These are phyloP conservation scores for Drosophila lini DNA, from an alignment of 1,140 invertebrate genomes.

Conservation along the genomic window DNA sequence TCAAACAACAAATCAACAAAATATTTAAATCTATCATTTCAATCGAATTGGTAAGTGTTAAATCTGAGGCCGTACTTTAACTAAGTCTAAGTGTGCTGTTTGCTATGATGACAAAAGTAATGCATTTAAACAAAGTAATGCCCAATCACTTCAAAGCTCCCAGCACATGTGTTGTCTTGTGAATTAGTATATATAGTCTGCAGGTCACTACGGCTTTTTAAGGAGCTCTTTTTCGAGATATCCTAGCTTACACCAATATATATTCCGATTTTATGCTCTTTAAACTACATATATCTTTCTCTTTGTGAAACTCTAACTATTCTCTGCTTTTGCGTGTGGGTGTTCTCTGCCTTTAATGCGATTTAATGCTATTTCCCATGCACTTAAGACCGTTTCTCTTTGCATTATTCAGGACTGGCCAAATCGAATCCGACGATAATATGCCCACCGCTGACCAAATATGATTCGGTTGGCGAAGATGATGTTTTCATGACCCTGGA, in stretches of 20 bases:
- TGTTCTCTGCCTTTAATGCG: not conserved
- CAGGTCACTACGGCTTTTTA: slow-evolving; percentile 19
- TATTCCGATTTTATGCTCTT: slow-evolving; percentile 31
- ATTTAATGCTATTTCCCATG: not conserved
- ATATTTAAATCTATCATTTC: slow-evolving; percentile 61
- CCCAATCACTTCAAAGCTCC: slow-evolving; percentile 15
- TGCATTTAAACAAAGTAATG: too few relatives aligned
- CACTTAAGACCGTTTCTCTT: not conserved
- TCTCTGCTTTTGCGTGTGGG: slow-evolving; percentile 49
- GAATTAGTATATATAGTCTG: slow-evolving; percentile 10
- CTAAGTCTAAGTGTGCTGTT: slow-evolving; percentile 49
- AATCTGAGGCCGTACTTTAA: slow-evolving; percentile 49
- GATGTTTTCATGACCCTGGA: slow-evolving; percentile 94
- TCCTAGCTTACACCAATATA: slow-evolving; percentile 16
- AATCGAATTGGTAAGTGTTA: slow-evolving; percentile 77
- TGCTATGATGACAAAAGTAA: slow-evolving; percentile 11
- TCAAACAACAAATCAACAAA: slow-evolving; percentile 51
- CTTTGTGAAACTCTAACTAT: slow-evolving; percentile 45
- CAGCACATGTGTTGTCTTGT: slow-evolving; percentile 25
- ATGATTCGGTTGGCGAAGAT: slow-evolving; percentile 90
- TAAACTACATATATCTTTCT: slow-evolving; percentile 27
- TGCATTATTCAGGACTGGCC: slow-evolving; percentile 73
- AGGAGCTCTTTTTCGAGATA: slow-evolving; percentile 10
- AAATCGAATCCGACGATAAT: slow-evolving; percentile 84
- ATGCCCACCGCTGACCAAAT: slow-evolving; percentile 85